Evolutionary conservation across 2,888 invertebrate genomes (phyloP).

Genomic region (Resseliella maxima): DNA sequence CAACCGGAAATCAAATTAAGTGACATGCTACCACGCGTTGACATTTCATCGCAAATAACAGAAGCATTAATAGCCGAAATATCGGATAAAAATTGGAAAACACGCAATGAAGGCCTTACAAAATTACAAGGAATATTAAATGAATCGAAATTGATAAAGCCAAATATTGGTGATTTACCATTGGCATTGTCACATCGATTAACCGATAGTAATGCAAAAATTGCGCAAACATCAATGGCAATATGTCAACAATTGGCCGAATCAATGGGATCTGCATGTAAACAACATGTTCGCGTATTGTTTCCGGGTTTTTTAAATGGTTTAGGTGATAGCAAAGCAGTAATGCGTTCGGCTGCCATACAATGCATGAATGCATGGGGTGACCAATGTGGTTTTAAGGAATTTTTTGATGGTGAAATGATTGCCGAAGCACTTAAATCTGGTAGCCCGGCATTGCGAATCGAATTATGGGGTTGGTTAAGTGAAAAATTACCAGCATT

Average conservation of each 20-base stretch:
- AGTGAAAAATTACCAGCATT: constrained; percentile 82
- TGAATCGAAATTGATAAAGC: constrained; percentile 83
- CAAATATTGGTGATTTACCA: constrained; percentile 86
- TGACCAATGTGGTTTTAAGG: constrained; percentile 82
- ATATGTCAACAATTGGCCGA: constrained; percentile 85
- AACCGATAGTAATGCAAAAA: constrained; percentile 91
- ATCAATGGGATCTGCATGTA: constrained; percentile 85
- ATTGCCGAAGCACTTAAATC: constrained; percentile 85
- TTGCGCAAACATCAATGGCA: constrained; percentile 84
- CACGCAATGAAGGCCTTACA: constrained; percentile 69
- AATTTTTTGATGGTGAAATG: constrained; percentile 90
- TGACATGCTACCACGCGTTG: constrained; percentile 81
- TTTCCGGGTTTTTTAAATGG: constrained; percentile 90
- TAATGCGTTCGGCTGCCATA: constrained; percentile 83
- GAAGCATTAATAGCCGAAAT: constrained; percentile 83
- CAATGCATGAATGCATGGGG: constrained; percentile 89
- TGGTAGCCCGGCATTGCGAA: constrained; percentile 84
- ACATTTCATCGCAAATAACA: constrained; percentile 86
- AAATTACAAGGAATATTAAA: constrained; percentile 66
- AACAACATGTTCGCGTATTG: constrained; percentile 81
- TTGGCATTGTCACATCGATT: constrained; percentile 81
- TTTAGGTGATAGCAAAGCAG: constrained; percentile 78
- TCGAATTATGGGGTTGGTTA: constrained; percentile 88
- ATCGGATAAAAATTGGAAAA: constrained; percentile 93
- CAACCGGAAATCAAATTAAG: constrained; percentile 64